Evolutionary conservation across 2,888 invertebrate species (phyloP), one percentile per base, ranked within the genome.

Genomic region (Sepiola atlantica): DNA sequence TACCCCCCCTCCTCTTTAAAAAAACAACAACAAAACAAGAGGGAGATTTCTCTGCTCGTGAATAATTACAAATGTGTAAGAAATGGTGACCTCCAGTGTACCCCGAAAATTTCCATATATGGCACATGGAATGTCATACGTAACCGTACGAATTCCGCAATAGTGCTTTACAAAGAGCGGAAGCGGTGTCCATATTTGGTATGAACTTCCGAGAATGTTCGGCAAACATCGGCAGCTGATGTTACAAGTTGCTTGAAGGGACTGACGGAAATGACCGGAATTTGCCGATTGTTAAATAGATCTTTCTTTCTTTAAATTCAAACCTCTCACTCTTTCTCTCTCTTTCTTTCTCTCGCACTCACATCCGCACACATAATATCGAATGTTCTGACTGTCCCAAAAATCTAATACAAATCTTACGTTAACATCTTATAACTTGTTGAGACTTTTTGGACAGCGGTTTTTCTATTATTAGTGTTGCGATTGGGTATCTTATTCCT

Each of bases 71-170:
- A 91, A 57, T 91, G 55, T 92, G 92, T 90, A 55, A 92, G 61
- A 94, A 94, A 93, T 90, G 77, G 57, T 95, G 95, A 95, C 95
- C 95, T 95, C 93, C 90, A 94, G 94, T 94, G 95, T 95, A 96
- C 95, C 95, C 95, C 95, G 95, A 94, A 94, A 95, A 95, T 95
- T 95, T 95, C 97, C 97, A 95, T 96, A 96, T 96, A 96, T 96
- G 97, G 96, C 94, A 96, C 94, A 96, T 96, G 94, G 94, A 94
- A 94, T 94, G 92, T 93, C 94, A 92, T 94, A 95, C 93, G 91
- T 95, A 94, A 94, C 94, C 94, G 92, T 94, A 94, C 93, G 95
- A 94, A 94, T 94, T 94, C 95, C 94, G 92, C 95, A 94, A 94
- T 95, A 32, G 77, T 77, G 90, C 94, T 94, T 95, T 95, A 95